phyloP scores from a whole-genome alignment of 2,888 invertebrate genomes.

The Drosophila neoperkinsi region DNA sequence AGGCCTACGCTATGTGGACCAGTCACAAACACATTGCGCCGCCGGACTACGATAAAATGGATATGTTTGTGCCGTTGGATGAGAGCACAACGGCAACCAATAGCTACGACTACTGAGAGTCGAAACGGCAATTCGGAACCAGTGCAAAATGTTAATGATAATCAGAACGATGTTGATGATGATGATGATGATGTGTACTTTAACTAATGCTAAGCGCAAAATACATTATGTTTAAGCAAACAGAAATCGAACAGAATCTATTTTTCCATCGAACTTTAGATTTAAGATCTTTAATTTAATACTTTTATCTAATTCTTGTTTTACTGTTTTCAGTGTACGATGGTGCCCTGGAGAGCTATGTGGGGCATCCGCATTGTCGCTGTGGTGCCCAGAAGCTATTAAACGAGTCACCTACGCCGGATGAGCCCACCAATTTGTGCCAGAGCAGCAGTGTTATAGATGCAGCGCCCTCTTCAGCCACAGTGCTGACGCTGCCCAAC shows the following conservation, averaged over 20 bases:
- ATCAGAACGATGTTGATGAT: conserved; percentile 46
- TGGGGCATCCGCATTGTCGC: conserved; percentile 68
- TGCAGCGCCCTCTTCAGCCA: conserved; percentile 38
- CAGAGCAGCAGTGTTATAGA: conserved; percentile 62
- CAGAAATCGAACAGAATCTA: conserved; percentile 2
- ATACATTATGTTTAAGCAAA: conserved; percentile 67
- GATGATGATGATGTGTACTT: conserved; percentile 70
- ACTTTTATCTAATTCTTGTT: neutral
- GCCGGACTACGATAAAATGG: conserved; percentile 81
- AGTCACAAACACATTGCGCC: conserved; percentile 80
- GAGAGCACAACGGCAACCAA: conserved; percentile 76
- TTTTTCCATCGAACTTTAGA: conserved; percentile 17
- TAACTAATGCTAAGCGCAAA: conserved; percentile 72
- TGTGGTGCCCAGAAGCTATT: conserved; percentile 67
- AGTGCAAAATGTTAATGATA: conserved; percentile 60
- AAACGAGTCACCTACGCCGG: conserved; percentile 69
- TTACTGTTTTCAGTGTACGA: conserved; percentile 74
- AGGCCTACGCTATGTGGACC: conserved; percentile 83
- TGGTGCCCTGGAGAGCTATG: conserved; percentile 74
- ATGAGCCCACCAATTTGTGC: conserved; percentile 72
- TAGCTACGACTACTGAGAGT: conserved; percentile 77
- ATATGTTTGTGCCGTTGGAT: conserved; percentile 78
- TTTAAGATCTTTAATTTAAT: neutral
- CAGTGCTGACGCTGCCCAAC: conserved; percentile 41
- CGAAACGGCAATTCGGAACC: conserved; percentile 21